Evolutionary conservation across 35 echinoderm and acorn worm species (phyloP), one percentile per base, ranked within the genome.

Genomic region (Holothuria glaberrima): DNA sequence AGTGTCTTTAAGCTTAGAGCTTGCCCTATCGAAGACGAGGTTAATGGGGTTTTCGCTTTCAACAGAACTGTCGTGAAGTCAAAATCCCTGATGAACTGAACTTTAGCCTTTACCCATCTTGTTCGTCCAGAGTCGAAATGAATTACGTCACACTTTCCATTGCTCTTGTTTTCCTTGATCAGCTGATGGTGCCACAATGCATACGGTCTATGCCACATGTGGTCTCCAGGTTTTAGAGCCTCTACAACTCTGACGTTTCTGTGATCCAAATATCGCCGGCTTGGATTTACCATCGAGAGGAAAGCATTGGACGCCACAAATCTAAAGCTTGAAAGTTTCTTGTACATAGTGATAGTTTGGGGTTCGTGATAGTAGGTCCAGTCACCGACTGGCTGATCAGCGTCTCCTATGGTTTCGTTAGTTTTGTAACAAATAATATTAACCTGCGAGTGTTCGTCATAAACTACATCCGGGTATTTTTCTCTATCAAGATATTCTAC

Each of bases 141-240:
- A 20, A 84, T 84, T 0, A 84, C 80, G 31, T 84, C 80, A 22
- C 80, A 84, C 56, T 63, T 84, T 20, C 80, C 80, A 38, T 62
- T 41, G 31, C 80, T 54, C 21, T 84, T 84, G 46, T 62, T 84
- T 24, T 61, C 14, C 30, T 57, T 48, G 12, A 84, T 41, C 9
- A 84, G 56, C 32, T 33, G 80, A 27, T 84, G 80, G 28, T 84
- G 80, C 80, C 56, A 84, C 22, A 84, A 7, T 1, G 56, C 58
- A 57, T 84, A 84, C n/a, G 24, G 48, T 6, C 80, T 48, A 30
- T 31, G 54, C 80, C 80, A 84, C 14, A 56, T 57, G 9, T 84
- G 80, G 21, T 59, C 80, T 17, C 80, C 80, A 0, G 80, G 21
- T 13, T 14, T 56, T 25, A 84, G 30, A 30, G 20, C 9, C 6